Evolutionary conservation across 2,113 vertebrate species (phyloP), one percentile per base, ranked within the genome.

Genomic region (Oceanites oceanicus): DNA sequence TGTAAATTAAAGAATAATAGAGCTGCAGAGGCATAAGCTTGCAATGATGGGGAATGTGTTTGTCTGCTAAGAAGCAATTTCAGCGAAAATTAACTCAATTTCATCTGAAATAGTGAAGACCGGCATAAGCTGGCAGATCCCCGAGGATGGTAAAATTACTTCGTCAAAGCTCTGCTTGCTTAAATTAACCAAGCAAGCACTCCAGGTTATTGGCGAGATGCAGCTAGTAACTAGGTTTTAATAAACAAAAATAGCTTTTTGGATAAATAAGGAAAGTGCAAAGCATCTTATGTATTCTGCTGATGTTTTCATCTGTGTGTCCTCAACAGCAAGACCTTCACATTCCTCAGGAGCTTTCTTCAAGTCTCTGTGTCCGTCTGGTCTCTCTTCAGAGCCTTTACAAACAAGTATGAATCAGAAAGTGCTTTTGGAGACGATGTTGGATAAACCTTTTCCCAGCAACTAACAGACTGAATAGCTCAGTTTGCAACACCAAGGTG

Each of bases 21-120:
- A 98, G 92, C 97, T 97, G 94, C 98, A 95, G 97, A 97, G 98
- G 97, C 97, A 97, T 97, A 98, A 98, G 97, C 97, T 97, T 2
- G 74, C 98, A 78, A 97, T 98, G 97, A 98, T 98, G 96, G 98
- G 97, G 98, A 98, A 98, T 97, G 97, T 98, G 97, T 98, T 98
- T 98, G 98, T 98, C 98, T 98, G 97, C 97, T 98, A 98, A 98
- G 98, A 98, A 98, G 98, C 98, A 98, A 98, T 99, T 98, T 98
- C 98, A 97, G 97, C 4, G 95, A 98, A 98, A 98, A 99, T 99
- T 98, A 99, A 99, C 98, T 98, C 98, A 97, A 98, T 98, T 98
- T 98, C 97, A 97, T 98, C 74, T 88, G 98, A 98, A 98, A 98
- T 97, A 98, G 98, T 97, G 96, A 98, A 98, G 97, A 97, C 98